Percentiles rank a stretch among this genome's conserved stretches.
Conservation (phyloP, 2,888 invertebrate genomes). For the Micoletzkya japonica region DNA sequence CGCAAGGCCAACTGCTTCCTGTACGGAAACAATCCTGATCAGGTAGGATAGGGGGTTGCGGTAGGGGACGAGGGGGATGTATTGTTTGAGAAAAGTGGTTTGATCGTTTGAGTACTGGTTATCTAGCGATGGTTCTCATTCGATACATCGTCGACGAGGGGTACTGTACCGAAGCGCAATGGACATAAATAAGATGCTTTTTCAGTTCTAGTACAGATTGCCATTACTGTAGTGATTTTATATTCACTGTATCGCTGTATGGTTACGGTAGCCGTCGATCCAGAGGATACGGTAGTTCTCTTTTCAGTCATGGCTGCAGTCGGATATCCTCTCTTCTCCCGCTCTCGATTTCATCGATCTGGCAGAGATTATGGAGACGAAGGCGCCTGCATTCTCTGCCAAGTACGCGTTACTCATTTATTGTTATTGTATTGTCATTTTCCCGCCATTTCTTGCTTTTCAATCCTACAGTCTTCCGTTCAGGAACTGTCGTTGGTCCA, state of each 20-base stretch:
- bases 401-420: slow-evolving; percentile 17
- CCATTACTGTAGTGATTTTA: no score
- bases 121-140: neutral
- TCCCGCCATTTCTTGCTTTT: no score
- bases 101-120: neutral
- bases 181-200: slow-evolving; percentile 25
- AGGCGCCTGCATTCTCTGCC: slow-evolving; percentile 33
- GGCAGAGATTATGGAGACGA: slow-evolving; percentile 37
- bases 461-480: neutral
- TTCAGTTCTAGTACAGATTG: no score
- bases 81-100: neutral
- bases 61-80: neutral
- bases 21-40: slow-evolving; percentile 79
- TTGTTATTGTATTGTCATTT: neutral
- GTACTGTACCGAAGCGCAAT: slow-evolving; percentile 38
- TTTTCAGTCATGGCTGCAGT: slow-evolving; percentile 20
- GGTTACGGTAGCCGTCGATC: neutral
- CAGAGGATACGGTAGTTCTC: neutral
- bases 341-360: slow-evolving; percentile 32
- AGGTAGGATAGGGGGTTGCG: slow-evolving; percentile 31
- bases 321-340: slow-evolving; percentile 18
- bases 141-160: slow-evolving; percentile 45
- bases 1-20: slow-evolving; percentile 89
- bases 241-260: no score
- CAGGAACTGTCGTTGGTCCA: slow-evolving; percentile 77